Percentiles rank a stretch among this genome's conserved stretches.
These are phyloP conservation scores for Meandrusa payeni DNA, from an alignment of 2,888 invertebrate genomes.

Conservation along the genomic window DNA sequence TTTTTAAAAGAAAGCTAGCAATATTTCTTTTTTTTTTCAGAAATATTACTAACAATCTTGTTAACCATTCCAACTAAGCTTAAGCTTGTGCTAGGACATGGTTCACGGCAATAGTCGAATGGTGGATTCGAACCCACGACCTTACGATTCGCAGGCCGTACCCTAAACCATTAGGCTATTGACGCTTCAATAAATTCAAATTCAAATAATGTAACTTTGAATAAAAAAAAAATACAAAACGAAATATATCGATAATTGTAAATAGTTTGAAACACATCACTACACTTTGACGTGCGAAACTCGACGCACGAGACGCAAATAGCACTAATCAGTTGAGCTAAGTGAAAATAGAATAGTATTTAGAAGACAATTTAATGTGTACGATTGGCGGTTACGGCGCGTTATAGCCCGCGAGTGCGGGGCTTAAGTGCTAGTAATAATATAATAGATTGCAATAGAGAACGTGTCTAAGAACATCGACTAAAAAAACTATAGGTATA, in stretches of 20 bases:
- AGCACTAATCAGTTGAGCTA: conserved; percentile 44
- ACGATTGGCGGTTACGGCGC: conserved; percentile 23
- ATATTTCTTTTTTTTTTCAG: no score
- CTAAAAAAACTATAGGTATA: background rate
- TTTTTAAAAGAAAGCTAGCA: no score
- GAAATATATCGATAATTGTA: conserved; percentile 1
- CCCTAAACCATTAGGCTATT: no score
- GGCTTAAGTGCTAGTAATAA: conserved; percentile 13
- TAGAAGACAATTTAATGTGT: conserved; percentile 37
- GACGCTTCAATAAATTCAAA: no score
- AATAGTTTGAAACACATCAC: background rate
- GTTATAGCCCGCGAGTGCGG: background rate
- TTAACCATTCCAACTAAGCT: no score
- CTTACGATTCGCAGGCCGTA: no score
- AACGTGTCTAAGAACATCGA: conserved; percentile 1
- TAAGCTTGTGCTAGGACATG: no score
- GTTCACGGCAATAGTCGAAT: no score
- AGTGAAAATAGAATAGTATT: conserved; percentile 51
- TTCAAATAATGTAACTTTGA: no score
- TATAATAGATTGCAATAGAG: conserved; percentile 4
- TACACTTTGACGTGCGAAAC: conserved; percentile 8
- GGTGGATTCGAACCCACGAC: no score
- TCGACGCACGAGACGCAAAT: conserved; percentile 34
- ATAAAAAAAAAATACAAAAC: no score
- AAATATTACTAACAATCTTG: no score